A percentile compares a stretch with the other conserved stretches of the same genome.
Conservation (phyloP, 1,140 invertebrate species). For the Penaeus japonicus region DNA sequence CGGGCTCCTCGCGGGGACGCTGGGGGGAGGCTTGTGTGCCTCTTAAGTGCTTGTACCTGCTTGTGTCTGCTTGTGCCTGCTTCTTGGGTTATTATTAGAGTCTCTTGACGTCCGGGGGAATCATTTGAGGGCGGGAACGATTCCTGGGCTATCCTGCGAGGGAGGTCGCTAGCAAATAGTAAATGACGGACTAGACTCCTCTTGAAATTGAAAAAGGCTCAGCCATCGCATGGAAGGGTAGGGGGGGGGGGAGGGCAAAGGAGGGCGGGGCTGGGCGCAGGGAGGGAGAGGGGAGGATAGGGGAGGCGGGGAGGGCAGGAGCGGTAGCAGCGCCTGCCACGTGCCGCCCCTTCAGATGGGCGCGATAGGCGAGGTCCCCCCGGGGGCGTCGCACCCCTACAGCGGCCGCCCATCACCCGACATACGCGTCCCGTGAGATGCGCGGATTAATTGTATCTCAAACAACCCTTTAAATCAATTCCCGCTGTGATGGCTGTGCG, state of each 20-base stretch:
- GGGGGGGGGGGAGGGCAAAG: not conserved
- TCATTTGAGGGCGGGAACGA: no score
- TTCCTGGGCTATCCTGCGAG: no score
- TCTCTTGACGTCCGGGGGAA: no score
- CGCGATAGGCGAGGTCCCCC: not conserved
- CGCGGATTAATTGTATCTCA: slow-evolving; percentile 27
- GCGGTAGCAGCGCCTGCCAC: not conserved
- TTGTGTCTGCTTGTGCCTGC: no score
- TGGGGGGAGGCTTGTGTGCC: not conserved
- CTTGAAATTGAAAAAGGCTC: no score
- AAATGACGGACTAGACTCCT: no score
- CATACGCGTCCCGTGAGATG: slow-evolving; percentile 7
- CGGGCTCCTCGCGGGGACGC: not conserved
- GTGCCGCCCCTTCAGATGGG: slow-evolving; percentile 45
- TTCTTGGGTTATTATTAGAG: no score
- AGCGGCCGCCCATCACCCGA: not conserved
- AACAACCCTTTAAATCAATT: not conserved
- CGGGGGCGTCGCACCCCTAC: slow-evolving; percentile 2
- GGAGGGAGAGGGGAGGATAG: not conserved
- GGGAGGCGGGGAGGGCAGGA: not conserved
- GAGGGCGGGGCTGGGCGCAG: not conserved
- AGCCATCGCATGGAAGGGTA: no score
- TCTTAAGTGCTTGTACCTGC: no score
- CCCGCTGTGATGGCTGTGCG: not conserved
- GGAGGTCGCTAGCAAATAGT: no score